A percentile compares a stretch with the other conserved stretches of the same genome.
Conservation (phyloP, 2,113 vertebrate genomes). For the Clupea harengus region DNA sequence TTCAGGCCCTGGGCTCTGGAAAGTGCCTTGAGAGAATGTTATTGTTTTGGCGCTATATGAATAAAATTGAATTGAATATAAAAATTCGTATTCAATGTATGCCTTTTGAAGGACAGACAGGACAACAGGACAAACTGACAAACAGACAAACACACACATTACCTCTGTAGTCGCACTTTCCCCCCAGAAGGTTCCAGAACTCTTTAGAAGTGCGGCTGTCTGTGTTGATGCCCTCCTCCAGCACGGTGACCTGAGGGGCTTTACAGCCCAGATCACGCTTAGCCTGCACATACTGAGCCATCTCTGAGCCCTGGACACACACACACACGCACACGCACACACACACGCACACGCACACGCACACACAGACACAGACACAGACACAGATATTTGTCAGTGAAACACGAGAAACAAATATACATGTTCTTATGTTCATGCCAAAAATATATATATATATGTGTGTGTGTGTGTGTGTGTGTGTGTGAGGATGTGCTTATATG, state of each 20-base stretch:
- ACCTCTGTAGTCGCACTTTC: slow-evolving; percentile 73
- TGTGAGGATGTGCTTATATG: background rate
- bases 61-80: too few species aligned
- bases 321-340: slow-evolving; percentile 19
- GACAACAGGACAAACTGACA: slow-evolving; percentile 5
- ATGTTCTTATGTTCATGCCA: background rate
- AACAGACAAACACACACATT: background rate
- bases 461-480: background rate
- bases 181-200: slow-evolving; percentile 77
- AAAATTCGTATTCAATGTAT: too few species aligned
- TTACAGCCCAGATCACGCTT: slow-evolving; percentile 78
- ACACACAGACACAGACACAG: slow-evolving; percentile 16
- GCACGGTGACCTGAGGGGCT: slow-evolving; percentile 70
- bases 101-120: too few species aligned
- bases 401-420: background rate
- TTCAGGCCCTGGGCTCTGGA: too few species aligned
- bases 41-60: too few species aligned
- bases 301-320: slow-evolving; percentile 70
- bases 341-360: slow-evolving; percentile 25
- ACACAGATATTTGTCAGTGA: background rate
- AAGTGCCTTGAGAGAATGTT: too few species aligned
- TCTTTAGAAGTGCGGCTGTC: slow-evolving; percentile 71
- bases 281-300: slow-evolving; percentile 73
- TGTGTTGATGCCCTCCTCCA: slow-evolving; percentile 77
- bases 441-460: background rate